Conservation (phyloP, 2,113 vertebrate species). For the Syngnathus typhle region DNA sequence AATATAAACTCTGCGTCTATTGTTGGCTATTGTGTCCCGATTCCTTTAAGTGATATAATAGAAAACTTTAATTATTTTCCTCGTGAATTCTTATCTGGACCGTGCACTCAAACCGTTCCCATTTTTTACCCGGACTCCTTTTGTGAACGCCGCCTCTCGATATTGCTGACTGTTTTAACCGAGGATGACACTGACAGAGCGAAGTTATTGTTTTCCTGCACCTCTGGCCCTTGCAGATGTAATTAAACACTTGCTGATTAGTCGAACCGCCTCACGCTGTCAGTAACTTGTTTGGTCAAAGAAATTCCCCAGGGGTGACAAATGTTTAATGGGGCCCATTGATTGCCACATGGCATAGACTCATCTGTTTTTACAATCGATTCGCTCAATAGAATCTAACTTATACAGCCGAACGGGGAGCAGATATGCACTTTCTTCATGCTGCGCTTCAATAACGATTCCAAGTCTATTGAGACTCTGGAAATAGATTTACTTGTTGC, state of each 20-base stretch:
- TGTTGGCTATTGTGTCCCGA: slow-evolving; percentile 45
- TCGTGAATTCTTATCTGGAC: slow-evolving; percentile 54
- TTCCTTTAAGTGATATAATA: slow-evolving; percentile 44
- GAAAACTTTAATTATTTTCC: slow-evolving; percentile 51
- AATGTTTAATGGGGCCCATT: slow-evolving; percentile 58
- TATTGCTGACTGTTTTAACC: slow-evolving; percentile 40
- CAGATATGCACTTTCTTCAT: slow-evolving; percentile 19
- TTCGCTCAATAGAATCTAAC: slow-evolving; percentile 39
- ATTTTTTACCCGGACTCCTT: slow-evolving; percentile 42
- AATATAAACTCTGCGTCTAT: slow-evolving; percentile 34
- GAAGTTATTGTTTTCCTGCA: slow-evolving; percentile 55
- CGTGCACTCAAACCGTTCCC: slow-evolving; percentile 40
- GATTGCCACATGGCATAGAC: slow-evolving; percentile 54
- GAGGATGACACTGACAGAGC: slow-evolving; percentile 42
- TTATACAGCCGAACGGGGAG: slow-evolving; percentile 13
- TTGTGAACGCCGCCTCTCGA: slow-evolving; percentile 35
- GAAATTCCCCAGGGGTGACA: slow-evolving; percentile 45
- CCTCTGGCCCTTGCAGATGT: slow-evolving; percentile 53
- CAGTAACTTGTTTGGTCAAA: slow-evolving; percentile 55
- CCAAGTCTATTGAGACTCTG: slow-evolving; percentile 4
- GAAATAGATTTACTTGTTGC: slow-evolving; percentile 4
- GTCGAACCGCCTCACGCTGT: slow-evolving; percentile 47
- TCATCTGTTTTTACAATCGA: slow-evolving; percentile 49
- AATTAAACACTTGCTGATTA: slow-evolving; percentile 65
- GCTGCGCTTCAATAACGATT: slow-evolving; percentile 9